Evolutionary conservation across 2,797 vertebrate species (phyloP), one percentile per base, ranked within the genome.

Genomic region (Cirrhinus mrigala): DNA sequence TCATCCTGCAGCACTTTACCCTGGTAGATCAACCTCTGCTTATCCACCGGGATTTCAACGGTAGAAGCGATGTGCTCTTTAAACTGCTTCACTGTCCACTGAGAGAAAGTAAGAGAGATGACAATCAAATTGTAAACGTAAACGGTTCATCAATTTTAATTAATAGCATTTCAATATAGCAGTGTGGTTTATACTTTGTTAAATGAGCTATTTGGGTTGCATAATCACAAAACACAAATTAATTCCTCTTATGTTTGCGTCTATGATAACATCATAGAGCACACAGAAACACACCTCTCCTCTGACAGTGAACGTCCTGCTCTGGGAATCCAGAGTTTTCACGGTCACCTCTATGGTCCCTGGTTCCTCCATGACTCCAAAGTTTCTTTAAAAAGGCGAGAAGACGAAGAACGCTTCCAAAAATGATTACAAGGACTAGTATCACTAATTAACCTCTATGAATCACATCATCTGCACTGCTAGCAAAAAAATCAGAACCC

Each of bases 11-110:
- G 92, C 83, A 98, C 97, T 82, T 97, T 92, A 20, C 97, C 97
- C 93, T 98, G 97, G 84, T 98, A 98, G 87, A 98, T 98, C 86
- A 98, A 95, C 80, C 97, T 94, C 86, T 98, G 97, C 89, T 98
- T 98, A 90, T 98, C 97, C n/a, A 97, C 94, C 1, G 97, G 96
- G 84, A 98, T 98, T 37, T 93, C 96, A 85, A 98, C 97, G 0
- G 97, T 96, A 10, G 95, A 90, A 0, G 97, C 96, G 44, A 98
- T 98, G 87, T 97, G 96, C 89, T 97, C 97, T 91, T 98, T 98
- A 92, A 98, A 98, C 81, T 97, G 96, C 88, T 96, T 97, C 70
- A 98, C 96, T 0, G 97, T 98, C 93, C 97, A 92, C 97, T 98
- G 86, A 18, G 87, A 66, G 83, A 60, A 84, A 68, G n/a, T 16